These are phyloP conservation scores for Melospiza georgiana DNA, from an alignment of 2,113 vertebrate genomes.

Conservation along the genomic window DNA sequence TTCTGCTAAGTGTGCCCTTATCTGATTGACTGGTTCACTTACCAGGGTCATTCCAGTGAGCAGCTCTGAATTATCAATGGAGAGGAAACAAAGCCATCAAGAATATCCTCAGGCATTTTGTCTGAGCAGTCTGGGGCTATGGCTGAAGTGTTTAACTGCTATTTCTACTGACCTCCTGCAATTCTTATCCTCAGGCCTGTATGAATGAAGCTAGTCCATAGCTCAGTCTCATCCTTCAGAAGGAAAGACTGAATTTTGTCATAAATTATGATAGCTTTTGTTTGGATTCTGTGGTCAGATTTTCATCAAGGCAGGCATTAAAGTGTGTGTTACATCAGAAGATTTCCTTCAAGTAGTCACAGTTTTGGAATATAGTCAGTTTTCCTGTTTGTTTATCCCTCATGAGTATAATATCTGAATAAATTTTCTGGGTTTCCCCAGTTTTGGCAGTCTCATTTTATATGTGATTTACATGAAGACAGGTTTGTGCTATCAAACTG, in stretches of 20 bases:
- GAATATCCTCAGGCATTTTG: background rate
- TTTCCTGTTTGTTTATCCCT: background rate
- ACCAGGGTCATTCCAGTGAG: background rate
- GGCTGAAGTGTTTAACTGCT: background rate
- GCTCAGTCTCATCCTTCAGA: background rate
- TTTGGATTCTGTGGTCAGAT: background rate
- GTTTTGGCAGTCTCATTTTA: background rate
- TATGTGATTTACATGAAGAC: background rate
- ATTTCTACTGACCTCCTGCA: background rate
- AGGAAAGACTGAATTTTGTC: background rate
- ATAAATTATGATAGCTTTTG: background rate
- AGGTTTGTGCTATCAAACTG: background rate
- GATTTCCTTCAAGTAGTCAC: background rate
- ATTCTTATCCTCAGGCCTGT: background rate
- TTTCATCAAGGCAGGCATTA: background rate
- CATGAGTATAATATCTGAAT: background rate
- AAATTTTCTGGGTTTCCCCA: background rate
- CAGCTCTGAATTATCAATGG: background rate
- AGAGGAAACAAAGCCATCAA: background rate
- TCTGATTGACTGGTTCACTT: background rate
- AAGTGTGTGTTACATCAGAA: background rate
- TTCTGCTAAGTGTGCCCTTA: background rate
- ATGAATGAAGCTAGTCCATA: background rate
- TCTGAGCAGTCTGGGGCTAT: background rate
- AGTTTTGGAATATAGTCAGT: background rate